Evolutionary conservation across 2,797 vertebrate genomes (phyloP).

Genomic region (Xyrichtys novacula): DNA sequence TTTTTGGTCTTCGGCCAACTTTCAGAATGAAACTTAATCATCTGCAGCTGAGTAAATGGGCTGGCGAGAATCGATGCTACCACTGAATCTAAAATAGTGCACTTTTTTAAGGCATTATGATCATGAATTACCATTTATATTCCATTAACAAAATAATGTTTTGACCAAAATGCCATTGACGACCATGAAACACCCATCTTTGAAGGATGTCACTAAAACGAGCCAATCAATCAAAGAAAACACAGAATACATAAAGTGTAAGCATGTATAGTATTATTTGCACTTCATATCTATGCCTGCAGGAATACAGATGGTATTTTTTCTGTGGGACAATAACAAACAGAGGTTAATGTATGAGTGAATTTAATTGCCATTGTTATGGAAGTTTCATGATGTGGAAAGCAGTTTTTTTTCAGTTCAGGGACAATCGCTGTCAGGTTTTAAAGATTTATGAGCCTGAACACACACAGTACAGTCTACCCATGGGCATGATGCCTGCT

Average conservation of each 20-base stretch:
- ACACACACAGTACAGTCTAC: not conserved
- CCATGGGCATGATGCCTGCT: not conserved
- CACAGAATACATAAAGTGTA: not conserved
- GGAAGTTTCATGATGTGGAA: not conserved
- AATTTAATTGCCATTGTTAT: not conserved
- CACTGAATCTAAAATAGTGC: no score
- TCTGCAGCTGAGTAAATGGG: no score
- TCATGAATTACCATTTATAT: no score
- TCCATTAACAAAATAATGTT: not conserved
- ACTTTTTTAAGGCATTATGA: no score
- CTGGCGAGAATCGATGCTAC: no score
- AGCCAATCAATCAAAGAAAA: not conserved
- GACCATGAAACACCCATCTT: no score
- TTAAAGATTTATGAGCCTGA: conserved; percentile 1
- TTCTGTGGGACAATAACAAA: not conserved
- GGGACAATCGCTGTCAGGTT: not conserved
- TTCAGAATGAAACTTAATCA: no score
- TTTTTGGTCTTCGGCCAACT: no score
- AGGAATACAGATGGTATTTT: not conserved
- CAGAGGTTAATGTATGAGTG: not conserved
- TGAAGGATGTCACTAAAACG: not conserved
- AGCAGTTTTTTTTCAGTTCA: not conserved
- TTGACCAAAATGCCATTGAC: not conserved
- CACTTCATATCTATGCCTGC: not conserved
- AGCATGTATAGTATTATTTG: not conserved